Percentiles rank a stretch among this genome's conserved stretches.
These are phyloP conservation scores for Festucalex cinctus DNA, from an alignment of 2,113 vertebrate genomes.

Conservation along the genomic window DNA sequence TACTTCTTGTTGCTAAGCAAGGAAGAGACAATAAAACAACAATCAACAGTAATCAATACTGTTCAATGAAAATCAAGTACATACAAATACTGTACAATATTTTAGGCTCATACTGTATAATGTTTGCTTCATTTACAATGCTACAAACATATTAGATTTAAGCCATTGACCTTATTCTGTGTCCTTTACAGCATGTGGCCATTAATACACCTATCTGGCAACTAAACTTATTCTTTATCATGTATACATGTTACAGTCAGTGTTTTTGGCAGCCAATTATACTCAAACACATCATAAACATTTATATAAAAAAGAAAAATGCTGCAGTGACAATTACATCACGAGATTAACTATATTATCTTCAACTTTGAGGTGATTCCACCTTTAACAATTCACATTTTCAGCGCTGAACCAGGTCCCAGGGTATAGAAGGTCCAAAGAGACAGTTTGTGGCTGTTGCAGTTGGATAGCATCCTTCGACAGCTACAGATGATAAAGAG, in stretches of 20 bases:
- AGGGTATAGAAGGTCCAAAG: conserved; percentile 29
- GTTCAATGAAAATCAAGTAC: too few relatives aligned
- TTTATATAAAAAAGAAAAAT: not conserved
- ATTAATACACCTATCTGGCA: too few relatives aligned
- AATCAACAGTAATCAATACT: too few relatives aligned
- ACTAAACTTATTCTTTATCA: not conserved
- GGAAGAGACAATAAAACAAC: too few relatives aligned
- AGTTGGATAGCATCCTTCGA: conserved; percentile 6
- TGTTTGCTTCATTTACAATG: not conserved
- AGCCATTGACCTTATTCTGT: not conserved
- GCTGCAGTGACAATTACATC: not conserved
- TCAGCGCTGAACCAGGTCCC: conserved; percentile 58
- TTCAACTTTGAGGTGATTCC: not conserved
- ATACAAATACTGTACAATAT: too few relatives aligned
- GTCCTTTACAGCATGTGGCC: too few relatives aligned
- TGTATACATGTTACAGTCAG: not conserved
- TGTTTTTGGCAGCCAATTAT: not conserved
- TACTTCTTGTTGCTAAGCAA: too few relatives aligned
- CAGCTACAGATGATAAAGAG: not conserved
- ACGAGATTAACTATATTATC: not conserved
- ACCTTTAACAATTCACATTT: not conserved
- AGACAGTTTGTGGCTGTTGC: not conserved
- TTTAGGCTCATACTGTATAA: too few relatives aligned
- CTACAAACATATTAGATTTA: not conserved
- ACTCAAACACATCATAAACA: not conserved